phyloP scores from a whole-genome alignment of 1,140 invertebrate genomes.

The Epicauta chinensis region DNA sequence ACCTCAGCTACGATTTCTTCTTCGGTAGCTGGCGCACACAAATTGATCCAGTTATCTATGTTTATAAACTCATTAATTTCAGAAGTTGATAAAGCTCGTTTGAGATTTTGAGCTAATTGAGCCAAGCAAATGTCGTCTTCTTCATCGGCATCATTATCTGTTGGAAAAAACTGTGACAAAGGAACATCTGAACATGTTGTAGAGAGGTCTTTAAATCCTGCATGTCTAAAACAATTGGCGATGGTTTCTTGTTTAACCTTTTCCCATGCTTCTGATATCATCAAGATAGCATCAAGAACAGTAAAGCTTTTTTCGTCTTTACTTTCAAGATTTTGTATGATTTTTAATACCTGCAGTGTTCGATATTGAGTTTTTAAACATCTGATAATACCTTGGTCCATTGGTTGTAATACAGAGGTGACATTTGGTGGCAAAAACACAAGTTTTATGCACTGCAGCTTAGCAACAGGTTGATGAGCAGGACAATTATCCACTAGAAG shows the following conservation, averaged over 20 bases:
- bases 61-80: no score
- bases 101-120: no score
- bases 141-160: no score
- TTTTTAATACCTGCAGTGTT: conserved; percentile 1
- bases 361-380: conserved; percentile 17
- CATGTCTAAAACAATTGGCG: no score
- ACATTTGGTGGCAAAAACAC: conserved; percentile 43
- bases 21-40: no score
- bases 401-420: conserved; percentile 44
- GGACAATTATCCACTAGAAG: conserved; percentile 39
- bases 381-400: conserved; percentile 45
- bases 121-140: no score
- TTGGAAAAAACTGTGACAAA: no score
- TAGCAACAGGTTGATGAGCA: conserved; percentile 33
- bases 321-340: background rate
- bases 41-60: no score
- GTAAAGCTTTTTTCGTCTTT: background rate
- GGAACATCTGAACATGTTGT: no score
- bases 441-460: conserved; percentile 40
- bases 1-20: no score
- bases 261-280: background rate
- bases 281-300: background rate
- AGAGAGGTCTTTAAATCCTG: no score
- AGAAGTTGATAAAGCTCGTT: no score
- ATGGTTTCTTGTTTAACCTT: background rate